Base-by-base conservation (phyloP, 2,888 invertebrate genomes). In the Ochropleura leucogaster region DNA sequence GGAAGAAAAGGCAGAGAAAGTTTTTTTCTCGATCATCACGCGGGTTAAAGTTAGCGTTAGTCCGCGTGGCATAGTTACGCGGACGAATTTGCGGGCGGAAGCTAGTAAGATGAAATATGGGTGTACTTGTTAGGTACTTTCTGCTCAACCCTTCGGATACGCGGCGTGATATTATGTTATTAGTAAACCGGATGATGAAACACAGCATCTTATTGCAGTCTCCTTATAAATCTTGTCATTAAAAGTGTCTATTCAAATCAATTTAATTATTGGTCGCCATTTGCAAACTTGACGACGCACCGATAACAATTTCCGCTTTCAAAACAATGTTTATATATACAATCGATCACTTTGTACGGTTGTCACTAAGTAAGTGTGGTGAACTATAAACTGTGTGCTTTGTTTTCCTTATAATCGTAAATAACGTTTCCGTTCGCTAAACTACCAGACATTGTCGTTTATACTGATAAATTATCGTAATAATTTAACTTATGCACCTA, bases 221-320 rank as follows among this genome's bases (percentile, higher is more conserved):
- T 20, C 12, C 7, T 63, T 14, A 69, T 30, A n/a, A 16, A 46
- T 65, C 42, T 30, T 6, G 42, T 40, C 12, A 55, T 20, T 55
- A 46, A 20, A 2, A 60, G 8, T 66, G 10, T 51, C 60, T 20
- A 71, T 73, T 63, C 72, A 72, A 74, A 80, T 72, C 59, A 84
- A 66, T 55, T 65, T 67, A 1, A 80, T 57, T 59, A 59, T 60
- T 69, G n/a, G 44, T 44, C 16, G 51, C 46, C 46, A 47, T 69
- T 80, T 62, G 76, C 68, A 70, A 86, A 80, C 62, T 81, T 72
- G 70, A 72, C 75, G 80, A 65, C 66, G 69, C 79, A 66, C 70
- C 68, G 83, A 89, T 88, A 89, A 68, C 78, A 9, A 74, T 73
- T 72, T 89, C 85, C 83, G 85, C 66, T 84, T 84, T 80, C 79